Conservation (phyloP, 2,113 vertebrate species). For the Clarias batrachus region DNA sequence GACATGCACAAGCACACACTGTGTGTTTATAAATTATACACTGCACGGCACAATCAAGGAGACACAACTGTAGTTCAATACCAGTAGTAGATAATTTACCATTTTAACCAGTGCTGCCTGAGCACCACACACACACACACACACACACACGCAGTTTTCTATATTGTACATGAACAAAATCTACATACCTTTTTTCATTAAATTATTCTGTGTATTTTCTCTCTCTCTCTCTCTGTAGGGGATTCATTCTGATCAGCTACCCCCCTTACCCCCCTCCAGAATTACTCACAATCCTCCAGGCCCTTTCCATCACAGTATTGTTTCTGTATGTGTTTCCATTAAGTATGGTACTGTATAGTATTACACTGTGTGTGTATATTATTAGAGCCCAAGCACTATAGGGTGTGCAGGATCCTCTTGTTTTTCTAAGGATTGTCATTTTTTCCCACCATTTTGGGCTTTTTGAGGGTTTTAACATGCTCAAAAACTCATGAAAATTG, state of each 20-base stretch:
- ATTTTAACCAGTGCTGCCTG: neutral
- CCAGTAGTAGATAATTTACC: neutral
- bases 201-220: neutral
- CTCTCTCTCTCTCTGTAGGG: conserved; percentile 54
- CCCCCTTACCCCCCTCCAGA: conserved; percentile 66
- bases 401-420: too few species aligned
- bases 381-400: neutral
- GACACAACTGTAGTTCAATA: neutral
- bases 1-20: neutral
- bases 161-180: neutral
- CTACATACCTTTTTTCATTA: neutral
- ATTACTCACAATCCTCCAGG: conserved; percentile 66
- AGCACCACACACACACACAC: neutral
- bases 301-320: conserved; percentile 65
- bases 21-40: neutral
- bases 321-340: conserved; percentile 66
- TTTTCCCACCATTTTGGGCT: too few species aligned
- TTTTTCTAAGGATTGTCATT: too few species aligned
- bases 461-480: too few species aligned
- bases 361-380: neutral
- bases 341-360: conserved; percentile 59
- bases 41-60: neutral
- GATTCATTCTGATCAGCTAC: conserved; percentile 64
- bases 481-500: too few species aligned
- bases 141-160: neutral